These are phyloP conservation scores for Physeter macrocephalus DNA, from an alignment of 2,113 vertebrate genomes.

Conservation along the genomic window DNA sequence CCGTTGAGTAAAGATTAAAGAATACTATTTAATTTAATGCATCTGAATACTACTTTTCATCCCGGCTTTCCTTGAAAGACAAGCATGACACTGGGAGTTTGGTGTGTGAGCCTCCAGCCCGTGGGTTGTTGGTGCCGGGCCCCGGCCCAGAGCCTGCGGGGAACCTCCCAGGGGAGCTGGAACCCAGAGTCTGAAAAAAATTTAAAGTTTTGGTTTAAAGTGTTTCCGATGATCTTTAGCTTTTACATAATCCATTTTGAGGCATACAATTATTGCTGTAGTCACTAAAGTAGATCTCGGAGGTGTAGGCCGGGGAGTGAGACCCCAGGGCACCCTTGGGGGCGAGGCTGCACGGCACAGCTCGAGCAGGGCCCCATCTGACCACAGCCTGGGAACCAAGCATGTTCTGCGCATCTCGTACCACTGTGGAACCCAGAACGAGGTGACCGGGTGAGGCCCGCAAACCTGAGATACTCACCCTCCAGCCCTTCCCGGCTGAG, in stretches of 20 bases:
- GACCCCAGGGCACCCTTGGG: neutral
- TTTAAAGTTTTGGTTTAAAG: neutral
- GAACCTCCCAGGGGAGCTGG: fast-evolving
- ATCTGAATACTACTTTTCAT: fast-evolving
- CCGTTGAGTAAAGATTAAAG: neutral
- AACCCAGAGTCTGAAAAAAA: neutral
- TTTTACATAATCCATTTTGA: neutral
- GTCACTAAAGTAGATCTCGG: neutral
- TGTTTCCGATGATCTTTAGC: neutral
- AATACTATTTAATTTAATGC: neutral
- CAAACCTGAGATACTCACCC: fast-evolving
- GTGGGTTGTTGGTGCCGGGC: neutral
- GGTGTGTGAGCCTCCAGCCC: neutral
- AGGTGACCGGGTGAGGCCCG: fast-evolving
- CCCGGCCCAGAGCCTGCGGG: neutral
- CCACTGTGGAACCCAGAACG: fast-evolving
- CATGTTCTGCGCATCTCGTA: fast-evolving
- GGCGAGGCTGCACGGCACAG: fast-evolving
- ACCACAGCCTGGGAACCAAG: neutral
- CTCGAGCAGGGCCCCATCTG: neutral
- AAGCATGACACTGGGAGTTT: fast-evolving
- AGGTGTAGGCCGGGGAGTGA: neutral
- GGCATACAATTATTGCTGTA: fast-evolving
- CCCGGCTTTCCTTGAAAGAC: neutral
- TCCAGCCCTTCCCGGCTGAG: neutral